These are phyloP conservation scores for Channa striata DNA, from an alignment of 2,797 vertebrate genomes.

Conservation along the genomic window DNA sequence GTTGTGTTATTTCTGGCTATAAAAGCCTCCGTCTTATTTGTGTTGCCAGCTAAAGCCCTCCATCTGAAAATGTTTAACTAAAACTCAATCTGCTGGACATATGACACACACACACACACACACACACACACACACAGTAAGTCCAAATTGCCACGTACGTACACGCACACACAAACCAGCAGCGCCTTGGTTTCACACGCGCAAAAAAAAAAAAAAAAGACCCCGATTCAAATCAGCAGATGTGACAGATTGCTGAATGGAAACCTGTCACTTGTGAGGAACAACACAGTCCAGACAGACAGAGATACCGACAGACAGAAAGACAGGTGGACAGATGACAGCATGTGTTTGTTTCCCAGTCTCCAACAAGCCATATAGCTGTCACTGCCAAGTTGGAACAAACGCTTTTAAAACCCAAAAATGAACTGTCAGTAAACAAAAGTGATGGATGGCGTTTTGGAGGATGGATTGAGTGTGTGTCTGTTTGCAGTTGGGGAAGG, in stretches of 20 bases:
- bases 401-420: conserved; percentile 62
- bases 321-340: conserved; percentile 58
- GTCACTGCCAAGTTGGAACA: conserved; percentile 67
- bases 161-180: conserved; percentile 43
- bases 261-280: conserved; percentile 72
- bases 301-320: conserved; percentile 38
- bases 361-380: conserved; percentile 59
- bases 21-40: conserved; percentile 47
- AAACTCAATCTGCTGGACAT: conserved; percentile 67
- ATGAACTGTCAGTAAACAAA: conserved; percentile 69
- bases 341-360: conserved; percentile 65
- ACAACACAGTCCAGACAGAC: conserved; percentile 47
- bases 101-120: conserved; percentile 28
- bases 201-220: conserved; percentile 45
- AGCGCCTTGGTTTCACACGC: conserved; percentile 17
- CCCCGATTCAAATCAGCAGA: conserved; percentile 68
- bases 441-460: conserved; percentile 55
- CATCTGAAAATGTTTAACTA: conserved; percentile 71
- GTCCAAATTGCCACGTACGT: conserved; percentile 34
- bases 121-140: conserved; percentile 18
- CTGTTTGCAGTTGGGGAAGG: conserved; percentile 2
- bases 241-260: conserved; percentile 62
- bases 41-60: conserved; percentile 49
- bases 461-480: conserved; percentile 22
- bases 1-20: conserved; percentile 60